Conservation (phyloP, 2,797 vertebrate species). For the Lutra lutra region DNA sequence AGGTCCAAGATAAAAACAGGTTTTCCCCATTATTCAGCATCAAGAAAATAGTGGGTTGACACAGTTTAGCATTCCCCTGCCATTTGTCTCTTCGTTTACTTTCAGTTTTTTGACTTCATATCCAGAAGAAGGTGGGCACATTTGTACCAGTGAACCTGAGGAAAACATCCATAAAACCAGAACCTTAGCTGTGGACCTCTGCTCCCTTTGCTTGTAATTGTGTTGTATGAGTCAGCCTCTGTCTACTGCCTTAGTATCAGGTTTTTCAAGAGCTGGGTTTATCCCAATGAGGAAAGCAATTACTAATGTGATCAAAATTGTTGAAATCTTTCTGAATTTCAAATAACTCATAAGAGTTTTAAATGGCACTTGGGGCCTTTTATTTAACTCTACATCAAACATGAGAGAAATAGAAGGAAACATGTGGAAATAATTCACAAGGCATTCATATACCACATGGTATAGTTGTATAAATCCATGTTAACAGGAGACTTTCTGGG, state of each 20-base stretch:
- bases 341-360: conserved; percentile 24
- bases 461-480: conserved; percentile 53
- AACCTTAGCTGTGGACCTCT: neutral
- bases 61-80: neutral
- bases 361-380: conserved; percentile 12
- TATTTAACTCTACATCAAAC: neutral
- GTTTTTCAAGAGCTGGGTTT: conserved; percentile 59
- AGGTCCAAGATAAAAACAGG: neutral
- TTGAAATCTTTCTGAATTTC: conserved; percentile 49
- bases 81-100: neutral
- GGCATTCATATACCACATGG: conserved; percentile 27
- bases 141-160: neutral
- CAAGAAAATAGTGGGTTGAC: neutral
- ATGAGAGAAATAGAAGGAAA: conserved; percentile 49
- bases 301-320: conserved; percentile 56
- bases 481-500: conserved; percentile 44
- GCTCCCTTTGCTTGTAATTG: neutral
- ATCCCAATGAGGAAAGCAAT: neutral
- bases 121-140: neutral
- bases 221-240: neutral
- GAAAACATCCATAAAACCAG: neutral
- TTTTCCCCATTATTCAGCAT: neutral
- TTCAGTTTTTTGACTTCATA: neutral
- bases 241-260: neutral
- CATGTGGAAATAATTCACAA: conserved; percentile 61